Evolutionary conservation across 2,888 invertebrate species (phyloP), one percentile per base, ranked within the genome.

Genomic region (Chymomyza caudatula): DNA sequence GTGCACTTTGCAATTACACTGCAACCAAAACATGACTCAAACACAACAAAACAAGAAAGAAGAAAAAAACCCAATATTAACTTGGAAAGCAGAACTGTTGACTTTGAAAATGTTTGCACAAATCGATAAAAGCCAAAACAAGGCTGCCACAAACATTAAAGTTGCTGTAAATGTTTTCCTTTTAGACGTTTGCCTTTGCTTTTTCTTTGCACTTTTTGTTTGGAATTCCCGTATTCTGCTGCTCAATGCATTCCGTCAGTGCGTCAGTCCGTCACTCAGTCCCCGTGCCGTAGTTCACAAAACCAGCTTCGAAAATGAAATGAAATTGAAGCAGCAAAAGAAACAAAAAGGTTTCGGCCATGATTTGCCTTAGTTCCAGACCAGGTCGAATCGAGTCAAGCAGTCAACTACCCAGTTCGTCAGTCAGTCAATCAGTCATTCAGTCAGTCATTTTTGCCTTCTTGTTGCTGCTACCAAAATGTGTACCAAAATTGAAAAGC

Each of bases 271-370:
- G 37, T 11, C 37, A 4, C 5, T 11, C 37, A 37, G 5, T 37
- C 37, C 11, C 37, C 17, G 8, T 19, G 5, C 47, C n/a, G 15
- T n/a, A 15, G 15, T 13, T n/a, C 19, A 19, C 47, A 47, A 15
- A 17, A 5, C 13, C 17, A 17, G n/a, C 47, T 15, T 6, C n/a
- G 13, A 15, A 47, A 43, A 11, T 4, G 52, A 49, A 49, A 63
- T 58, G 63, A 67, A 68, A 62, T 68, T 68, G 62, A 59, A 55
- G 17, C 25, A 66, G 62, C 37, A 47, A 67, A 37, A 37, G 11
- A 37, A 11, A 37, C 8, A 37, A 11, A 37, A 11, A 37, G 6
- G 29, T 62, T 68, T 68, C 4, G 17, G 37, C 43, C 49, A 66
- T 66, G 56, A 66, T 67, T 66, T 66, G 60, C 44, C 29, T 49